Evolutionary conservation across 1,140 invertebrate genomes (phyloP).

Genomic region (Drosophila cardini): DNA sequence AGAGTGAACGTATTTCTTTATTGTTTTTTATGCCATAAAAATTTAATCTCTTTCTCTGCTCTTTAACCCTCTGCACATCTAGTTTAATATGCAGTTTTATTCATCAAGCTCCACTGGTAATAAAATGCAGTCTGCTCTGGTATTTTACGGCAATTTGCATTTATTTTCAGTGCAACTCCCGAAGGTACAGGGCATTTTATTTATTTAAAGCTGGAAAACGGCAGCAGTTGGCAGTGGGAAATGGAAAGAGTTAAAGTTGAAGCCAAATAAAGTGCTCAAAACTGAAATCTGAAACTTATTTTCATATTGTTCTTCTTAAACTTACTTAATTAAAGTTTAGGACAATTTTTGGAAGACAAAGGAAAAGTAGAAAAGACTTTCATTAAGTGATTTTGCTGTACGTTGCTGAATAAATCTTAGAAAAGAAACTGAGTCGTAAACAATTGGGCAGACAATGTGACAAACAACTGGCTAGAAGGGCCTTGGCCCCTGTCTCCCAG

Average conservation of each 20-base stretch:
- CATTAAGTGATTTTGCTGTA: neutral
- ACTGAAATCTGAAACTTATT: too few relatives aligned
- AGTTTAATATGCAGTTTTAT: neutral
- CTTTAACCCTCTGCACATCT: neutral
- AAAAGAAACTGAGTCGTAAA: conserved; percentile 45
- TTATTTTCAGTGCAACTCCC: conserved; percentile 21
- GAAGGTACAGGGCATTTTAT: conserved; percentile 27
- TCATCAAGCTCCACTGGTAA: neutral
- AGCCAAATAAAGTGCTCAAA: neutral
- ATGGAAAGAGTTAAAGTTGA: neutral
- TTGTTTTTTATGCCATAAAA: neutral
- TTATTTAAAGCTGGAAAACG: conserved; percentile 6
- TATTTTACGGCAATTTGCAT: conserved; percentile 7
- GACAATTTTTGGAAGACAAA: neutral
- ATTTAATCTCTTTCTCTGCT: neutral
- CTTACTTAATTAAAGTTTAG: too few relatives aligned
- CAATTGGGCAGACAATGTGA: conserved; percentile 56
- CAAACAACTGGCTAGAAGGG: conserved; percentile 47
- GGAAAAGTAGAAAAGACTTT: neutral
- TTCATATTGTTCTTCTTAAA: too few relatives aligned
- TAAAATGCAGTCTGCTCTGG: neutral
- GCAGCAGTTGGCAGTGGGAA: neutral
- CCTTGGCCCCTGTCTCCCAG: conserved; percentile 41
- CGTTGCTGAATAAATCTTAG: conserved; percentile 18
- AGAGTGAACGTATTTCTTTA: too few relatives aligned